phyloP scores from a whole-genome alignment of 2,888 invertebrate genomes.

The Rotaria sp. region DNA sequence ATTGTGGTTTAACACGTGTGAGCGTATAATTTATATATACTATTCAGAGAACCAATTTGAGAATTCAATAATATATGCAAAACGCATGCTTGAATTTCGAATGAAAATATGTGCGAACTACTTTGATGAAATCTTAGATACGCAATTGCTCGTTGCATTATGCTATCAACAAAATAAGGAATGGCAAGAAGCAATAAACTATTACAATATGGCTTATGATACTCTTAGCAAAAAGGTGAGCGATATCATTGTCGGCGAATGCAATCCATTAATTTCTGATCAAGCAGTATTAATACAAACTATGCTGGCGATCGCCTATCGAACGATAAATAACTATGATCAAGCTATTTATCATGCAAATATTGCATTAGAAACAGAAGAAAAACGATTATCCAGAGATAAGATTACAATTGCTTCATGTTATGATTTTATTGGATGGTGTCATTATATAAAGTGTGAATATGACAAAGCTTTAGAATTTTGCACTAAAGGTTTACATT shows the following conservation, averaged over 20 bases:
- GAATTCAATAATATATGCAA: neutral
- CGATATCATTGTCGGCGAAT: neutral
- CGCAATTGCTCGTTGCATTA: neutral
- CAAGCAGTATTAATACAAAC: neutral
- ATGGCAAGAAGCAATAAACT: neutral
- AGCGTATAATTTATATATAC: neutral
- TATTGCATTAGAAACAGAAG: neutral
- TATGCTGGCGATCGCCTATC: neutral
- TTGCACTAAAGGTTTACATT: neutral
- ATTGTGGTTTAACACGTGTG: neutral
- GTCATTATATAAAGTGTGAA: neutral
- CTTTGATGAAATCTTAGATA: neutral
- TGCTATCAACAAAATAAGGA: neutral
- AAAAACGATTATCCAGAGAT: neutral
- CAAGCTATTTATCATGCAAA: neutral
- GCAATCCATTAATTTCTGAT: neutral
- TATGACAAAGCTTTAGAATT: neutral
- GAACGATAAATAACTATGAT: neutral
- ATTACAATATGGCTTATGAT: neutral
- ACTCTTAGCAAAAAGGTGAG: neutral
- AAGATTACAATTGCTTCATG: neutral
- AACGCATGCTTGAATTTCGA: neutral
- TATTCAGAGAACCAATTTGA: neutral
- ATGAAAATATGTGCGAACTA: neutral
- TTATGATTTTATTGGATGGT: constrained; percentile 8